These are phyloP conservation scores for Apolygus lucorum DNA, from an alignment of 1,140 invertebrate genomes.

Conservation along the genomic window DNA sequence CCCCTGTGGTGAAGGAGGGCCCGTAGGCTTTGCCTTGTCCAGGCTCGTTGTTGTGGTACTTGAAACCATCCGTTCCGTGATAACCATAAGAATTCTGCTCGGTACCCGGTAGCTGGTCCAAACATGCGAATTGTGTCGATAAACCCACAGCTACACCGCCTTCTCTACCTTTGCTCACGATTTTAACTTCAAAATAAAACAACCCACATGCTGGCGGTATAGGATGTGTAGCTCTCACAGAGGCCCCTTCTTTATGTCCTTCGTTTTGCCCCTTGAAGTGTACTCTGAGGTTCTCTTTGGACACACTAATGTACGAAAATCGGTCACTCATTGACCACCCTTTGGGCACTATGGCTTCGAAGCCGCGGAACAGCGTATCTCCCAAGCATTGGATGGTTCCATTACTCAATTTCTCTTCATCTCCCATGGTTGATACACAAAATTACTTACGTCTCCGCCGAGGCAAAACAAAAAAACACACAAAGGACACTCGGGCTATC, in stretches of 20 bases:
- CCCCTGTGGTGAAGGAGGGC: conserved; percentile 95
- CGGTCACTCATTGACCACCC: conserved; percentile 97
- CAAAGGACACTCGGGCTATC: too few species aligned
- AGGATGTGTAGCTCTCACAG: conserved; percentile 87
- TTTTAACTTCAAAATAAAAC: conserved; percentile 99
- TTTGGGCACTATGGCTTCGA: conserved; percentile 85
- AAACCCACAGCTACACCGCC: conserved; percentile 99
- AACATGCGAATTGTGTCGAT: conserved; percentile 87
- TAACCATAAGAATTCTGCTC: conserved; percentile 99
- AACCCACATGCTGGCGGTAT: conserved; percentile 95
- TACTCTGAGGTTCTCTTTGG: conserved; percentile 95
- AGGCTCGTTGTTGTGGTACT: conserved; percentile 92
- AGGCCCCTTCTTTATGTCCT: conserved; percentile 94
- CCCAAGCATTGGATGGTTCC: conserved; percentile 60
- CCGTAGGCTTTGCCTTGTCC: conserved; percentile 95
- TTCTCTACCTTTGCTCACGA: conserved; percentile 95
- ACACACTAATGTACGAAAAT: conserved; percentile 90
- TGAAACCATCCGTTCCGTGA: conserved; percentile 91
- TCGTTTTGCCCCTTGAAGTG: conserved; percentile 98
- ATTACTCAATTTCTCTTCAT: conserved; percentile 15
- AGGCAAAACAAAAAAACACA: too few species aligned
- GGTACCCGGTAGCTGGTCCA: conserved; percentile 96
- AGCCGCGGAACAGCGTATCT: conserved; percentile 86
- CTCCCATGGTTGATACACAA: too few species aligned
- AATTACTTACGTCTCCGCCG: too few species aligned